Conservation (phyloP, 2,888 invertebrate species). For the Neoaliturus tenellus region DNA sequence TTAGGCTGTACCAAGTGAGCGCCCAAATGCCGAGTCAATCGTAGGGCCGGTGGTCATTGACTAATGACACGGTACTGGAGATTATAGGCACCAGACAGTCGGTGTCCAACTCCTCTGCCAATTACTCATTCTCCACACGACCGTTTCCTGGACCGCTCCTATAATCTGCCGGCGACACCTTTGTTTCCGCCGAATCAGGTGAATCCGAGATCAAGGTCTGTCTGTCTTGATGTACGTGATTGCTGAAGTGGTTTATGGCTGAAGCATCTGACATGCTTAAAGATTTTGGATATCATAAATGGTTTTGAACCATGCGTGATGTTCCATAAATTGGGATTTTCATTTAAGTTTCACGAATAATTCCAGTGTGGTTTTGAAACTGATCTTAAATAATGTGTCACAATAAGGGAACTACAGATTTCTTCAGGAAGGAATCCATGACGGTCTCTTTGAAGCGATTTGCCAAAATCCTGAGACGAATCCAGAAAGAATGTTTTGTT, state of each 20-base stretch:
- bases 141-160: constrained; percentile 43
- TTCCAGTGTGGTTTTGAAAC: no score
- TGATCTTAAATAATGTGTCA: no score
- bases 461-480: no score
- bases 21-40: background rate
- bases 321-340: no score
- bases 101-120: constrained; percentile 36
- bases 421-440: no score
- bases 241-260: background rate
- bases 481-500: background rate
- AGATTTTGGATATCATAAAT: no score
- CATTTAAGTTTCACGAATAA: no score
- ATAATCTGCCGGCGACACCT: constrained; percentile 40
- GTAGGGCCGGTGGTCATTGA: constrained; percentile 17
- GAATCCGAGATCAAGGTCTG: background rate
- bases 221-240: background rate
- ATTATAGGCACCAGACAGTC: constrained; percentile 12
- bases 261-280: background rate
- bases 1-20: background rate
- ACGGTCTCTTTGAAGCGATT: no score
- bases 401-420: no score
- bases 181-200: background rate
- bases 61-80: constrained; percentile 26
- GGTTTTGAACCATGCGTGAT: no score
- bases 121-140: constrained; percentile 46